These are phyloP conservation scores for Drosophila gaucha DNA, from an alignment of 2,888 invertebrate genomes.

Conservation along the genomic window DNA sequence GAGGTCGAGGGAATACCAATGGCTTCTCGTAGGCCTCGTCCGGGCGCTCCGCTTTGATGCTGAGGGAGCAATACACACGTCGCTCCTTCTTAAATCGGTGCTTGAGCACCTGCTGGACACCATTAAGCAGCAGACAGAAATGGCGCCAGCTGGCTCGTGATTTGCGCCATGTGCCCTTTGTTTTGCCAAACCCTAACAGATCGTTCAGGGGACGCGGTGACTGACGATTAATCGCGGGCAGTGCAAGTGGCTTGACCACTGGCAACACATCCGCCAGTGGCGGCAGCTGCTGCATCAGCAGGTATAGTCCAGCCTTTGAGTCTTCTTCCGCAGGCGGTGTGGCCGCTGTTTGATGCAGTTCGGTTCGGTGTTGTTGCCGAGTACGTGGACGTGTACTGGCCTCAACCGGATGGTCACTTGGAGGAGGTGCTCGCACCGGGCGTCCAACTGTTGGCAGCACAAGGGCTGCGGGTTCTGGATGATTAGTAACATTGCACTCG, in stretches of 20 bases:
- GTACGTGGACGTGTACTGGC: slow-evolving; percentile 40
- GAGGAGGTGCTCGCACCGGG: neutral
- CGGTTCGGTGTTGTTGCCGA: slow-evolving; percentile 41
- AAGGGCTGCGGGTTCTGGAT: neutral
- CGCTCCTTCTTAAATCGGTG: slow-evolving; percentile 74
- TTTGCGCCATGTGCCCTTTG: slow-evolving; percentile 37
- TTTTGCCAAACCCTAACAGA: slow-evolving; percentile 49
- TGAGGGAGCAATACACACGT: slow-evolving; percentile 63
- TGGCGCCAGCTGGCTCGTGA: slow-evolving; percentile 67
- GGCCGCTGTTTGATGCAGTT: neutral
- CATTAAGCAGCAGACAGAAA: slow-evolving; percentile 66
- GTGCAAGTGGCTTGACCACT: neutral
- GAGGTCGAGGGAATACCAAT: slow-evolving; percentile 56
- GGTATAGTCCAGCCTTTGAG: slow-evolving; percentile 41
- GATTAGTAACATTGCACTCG: neutral
- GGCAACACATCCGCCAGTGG: slow-evolving; percentile 27
- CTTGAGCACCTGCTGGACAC: slow-evolving; percentile 74
- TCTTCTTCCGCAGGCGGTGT: slow-evolving; percentile 26
- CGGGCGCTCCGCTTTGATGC: slow-evolving; percentile 45
- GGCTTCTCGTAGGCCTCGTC: slow-evolving; percentile 43
- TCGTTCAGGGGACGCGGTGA: slow-evolving; percentile 29
- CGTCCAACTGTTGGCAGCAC: slow-evolving; percentile 15
- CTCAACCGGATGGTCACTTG: neutral
- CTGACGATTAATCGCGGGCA: neutral
- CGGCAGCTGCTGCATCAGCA: slow-evolving; percentile 49